Evolutionary conservation across 2,888 invertebrate genomes (phyloP).

Genomic region (Hyppa rectilinea): DNA sequence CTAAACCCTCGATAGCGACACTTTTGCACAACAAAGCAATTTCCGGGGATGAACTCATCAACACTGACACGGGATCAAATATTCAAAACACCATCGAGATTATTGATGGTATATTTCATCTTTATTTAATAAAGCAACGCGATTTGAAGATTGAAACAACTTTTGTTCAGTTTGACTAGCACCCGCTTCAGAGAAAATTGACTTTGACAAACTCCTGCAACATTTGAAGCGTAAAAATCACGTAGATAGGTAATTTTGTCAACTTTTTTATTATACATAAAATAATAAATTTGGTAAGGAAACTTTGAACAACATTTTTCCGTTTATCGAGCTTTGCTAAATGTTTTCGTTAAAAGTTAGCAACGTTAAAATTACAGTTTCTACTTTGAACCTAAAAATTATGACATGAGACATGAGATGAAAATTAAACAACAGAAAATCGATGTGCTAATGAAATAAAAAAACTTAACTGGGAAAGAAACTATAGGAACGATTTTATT

Average conservation of each 20-base stretch:
- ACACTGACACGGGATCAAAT: slow-evolving; percentile 75
- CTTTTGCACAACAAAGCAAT: slow-evolving; percentile 74
- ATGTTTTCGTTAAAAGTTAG: slow-evolving; percentile 16
- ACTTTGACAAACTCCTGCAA: slow-evolving; percentile 54
- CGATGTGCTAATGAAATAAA: not conserved
- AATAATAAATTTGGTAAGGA: slow-evolving; percentile 38
- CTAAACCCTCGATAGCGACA: slow-evolving; percentile 71
- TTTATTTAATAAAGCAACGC: slow-evolving; percentile 64
- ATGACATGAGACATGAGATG: not conserved
- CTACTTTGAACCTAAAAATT: slow-evolving; percentile 1
- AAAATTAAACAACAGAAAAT: not conserved
- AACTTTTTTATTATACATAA: slow-evolving; percentile 53
- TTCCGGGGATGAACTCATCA: slow-evolving; percentile 72
- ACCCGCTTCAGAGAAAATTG: slow-evolving; percentile 55
- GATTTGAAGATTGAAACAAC: slow-evolving; percentile 46
- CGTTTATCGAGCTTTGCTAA: slow-evolving; percentile 15
- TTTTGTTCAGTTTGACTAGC: slow-evolving; percentile 50
- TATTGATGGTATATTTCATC: slow-evolving; percentile 70
- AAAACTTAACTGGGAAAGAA: not conserved
- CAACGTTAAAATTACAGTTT: slow-evolving; percentile 3
- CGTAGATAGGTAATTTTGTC: slow-evolving; percentile 50
- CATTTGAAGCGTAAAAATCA: slow-evolving; percentile 53
- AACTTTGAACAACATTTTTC: slow-evolving; percentile 44
- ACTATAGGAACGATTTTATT: not conserved
- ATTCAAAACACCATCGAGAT: slow-evolving; percentile 72